phyloP scores from a whole-genome alignment of 2,888 invertebrate species.

The Amphipoea lucens region DNA sequence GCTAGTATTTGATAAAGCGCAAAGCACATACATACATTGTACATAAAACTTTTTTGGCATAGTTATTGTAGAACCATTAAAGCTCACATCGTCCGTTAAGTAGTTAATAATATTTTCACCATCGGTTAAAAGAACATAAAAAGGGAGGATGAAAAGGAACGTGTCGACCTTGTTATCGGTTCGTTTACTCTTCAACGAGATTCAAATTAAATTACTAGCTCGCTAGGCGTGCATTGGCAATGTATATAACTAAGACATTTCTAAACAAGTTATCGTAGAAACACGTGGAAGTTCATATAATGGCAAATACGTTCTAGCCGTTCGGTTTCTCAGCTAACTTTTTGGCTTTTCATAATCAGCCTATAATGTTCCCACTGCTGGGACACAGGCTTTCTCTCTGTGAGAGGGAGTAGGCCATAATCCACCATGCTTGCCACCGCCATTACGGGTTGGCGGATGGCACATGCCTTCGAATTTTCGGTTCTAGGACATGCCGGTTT shows the following conservation, averaged over 20 bases:
- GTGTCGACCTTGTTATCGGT: slow-evolving; percentile 17
- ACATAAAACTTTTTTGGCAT: not conserved
- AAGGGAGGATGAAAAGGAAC: not conserved
- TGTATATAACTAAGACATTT: not conserved
- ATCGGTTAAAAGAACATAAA: not conserved
- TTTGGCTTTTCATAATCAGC: not conserved
- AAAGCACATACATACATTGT: not conserved
- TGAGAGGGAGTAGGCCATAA: too few relatives aligned
- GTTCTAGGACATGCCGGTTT: too few relatives aligned
- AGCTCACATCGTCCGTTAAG: not conserved
- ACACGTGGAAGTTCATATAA: not conserved
- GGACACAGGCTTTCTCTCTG: too few relatives aligned
- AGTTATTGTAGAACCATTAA: not conserved
- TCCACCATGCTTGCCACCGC: too few relatives aligned
- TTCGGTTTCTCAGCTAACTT: not conserved
- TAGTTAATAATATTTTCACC: not conserved
- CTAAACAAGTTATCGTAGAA: not conserved
- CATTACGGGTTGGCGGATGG: too few relatives aligned
- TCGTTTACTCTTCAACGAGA: slow-evolving; percentile 5
- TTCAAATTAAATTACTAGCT: slow-evolving; percentile 22
- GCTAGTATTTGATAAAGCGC: not conserved
- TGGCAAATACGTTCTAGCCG: not conserved
- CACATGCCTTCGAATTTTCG: too few relatives aligned
- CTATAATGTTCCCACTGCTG: too few relatives aligned
- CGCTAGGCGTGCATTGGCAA: not conserved